Conservation (phyloP, 1,140 invertebrate species). For the Caenorhabditis brenneri region DNA sequence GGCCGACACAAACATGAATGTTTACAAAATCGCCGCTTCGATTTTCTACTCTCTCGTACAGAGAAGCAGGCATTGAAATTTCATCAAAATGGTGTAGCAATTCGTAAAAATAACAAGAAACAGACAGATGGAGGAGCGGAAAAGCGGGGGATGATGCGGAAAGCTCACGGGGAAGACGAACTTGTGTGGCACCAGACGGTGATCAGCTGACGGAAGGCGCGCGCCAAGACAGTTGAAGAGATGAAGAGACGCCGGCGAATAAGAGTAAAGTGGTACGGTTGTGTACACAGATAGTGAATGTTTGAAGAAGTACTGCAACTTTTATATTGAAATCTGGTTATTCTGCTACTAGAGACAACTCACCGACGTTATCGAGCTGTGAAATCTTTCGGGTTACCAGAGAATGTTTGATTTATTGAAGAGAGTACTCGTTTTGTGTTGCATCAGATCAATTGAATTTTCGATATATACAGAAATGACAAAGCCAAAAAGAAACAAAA, state of each 20-base stretch:
- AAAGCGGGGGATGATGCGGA: neutral
- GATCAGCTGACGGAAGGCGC: constrained; percentile 27
- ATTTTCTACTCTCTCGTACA: neutral
- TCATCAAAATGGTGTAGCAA: constrained; percentile 3
- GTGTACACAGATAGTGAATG: constrained; percentile 9
- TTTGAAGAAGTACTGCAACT: constrained; percentile 33
- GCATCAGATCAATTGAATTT: neutral
- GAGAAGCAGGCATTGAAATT: constrained; percentile 35
- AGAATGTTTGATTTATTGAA: constrained; percentile 36
- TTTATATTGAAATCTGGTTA: constrained; percentile 31
- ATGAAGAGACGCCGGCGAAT: neutral
- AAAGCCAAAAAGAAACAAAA: neutral
- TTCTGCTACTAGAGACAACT: neutral
- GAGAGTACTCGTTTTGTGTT: constrained; percentile 12
- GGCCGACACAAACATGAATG: constrained; percentile 26
- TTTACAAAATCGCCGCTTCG: constrained; percentile 1
- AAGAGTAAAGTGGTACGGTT: constrained; percentile 25
- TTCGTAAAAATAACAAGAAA: constrained; percentile 12
- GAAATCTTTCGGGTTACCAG: constrained; percentile 21
- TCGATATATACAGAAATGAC: neutral
- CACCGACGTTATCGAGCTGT: constrained; percentile 27
- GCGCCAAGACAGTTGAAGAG: neutral
- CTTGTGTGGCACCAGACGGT: constrained; percentile 5
- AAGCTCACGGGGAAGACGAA: neutral
- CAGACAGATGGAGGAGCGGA: constrained; percentile 12